phyloP scores from a whole-genome alignment of 2,797 vertebrate species.

The Mionectes olivaceus region DNA sequence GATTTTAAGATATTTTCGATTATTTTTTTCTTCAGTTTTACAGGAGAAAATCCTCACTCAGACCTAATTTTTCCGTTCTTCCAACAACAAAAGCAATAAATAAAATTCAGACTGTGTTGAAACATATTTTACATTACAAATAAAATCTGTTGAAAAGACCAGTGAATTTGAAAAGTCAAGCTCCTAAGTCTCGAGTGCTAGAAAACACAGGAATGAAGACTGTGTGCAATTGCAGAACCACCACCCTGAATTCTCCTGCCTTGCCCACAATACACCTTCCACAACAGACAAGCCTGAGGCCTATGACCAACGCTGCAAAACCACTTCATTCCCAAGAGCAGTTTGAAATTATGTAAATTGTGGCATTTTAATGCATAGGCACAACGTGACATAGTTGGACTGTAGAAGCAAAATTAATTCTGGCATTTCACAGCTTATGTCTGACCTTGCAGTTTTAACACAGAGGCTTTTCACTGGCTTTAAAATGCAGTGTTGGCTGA shows the following conservation, averaged over 20 bases:
- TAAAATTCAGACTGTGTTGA: background rate
- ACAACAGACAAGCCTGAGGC: background rate
- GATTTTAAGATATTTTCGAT: background rate
- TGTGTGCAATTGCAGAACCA: background rate
- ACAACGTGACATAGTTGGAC: background rate
- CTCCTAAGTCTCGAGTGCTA: background rate
- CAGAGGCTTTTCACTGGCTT: background rate
- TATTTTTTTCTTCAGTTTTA: background rate
- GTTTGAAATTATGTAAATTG: background rate
- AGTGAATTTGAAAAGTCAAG: background rate
- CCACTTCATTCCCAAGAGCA: background rate
- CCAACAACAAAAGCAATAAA: slow-evolving; percentile 27
- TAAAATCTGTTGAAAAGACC: slow-evolving; percentile 21
- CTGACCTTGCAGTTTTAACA: background rate
- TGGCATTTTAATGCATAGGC: background rate
- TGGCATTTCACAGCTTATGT: background rate
- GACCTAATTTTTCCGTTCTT: background rate
- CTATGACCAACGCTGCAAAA: background rate
- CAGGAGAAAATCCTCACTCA: background rate
- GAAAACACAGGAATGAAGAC: slow-evolving; percentile 6
- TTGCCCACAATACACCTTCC: background rate
- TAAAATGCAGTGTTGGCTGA: background rate
- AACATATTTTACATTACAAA: background rate
- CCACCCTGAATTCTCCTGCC: background rate
- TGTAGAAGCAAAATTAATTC: slow-evolving; percentile 1